Conservation (phyloP, 2,888 invertebrate genomes). For the Habroteleia sp. region DNA sequence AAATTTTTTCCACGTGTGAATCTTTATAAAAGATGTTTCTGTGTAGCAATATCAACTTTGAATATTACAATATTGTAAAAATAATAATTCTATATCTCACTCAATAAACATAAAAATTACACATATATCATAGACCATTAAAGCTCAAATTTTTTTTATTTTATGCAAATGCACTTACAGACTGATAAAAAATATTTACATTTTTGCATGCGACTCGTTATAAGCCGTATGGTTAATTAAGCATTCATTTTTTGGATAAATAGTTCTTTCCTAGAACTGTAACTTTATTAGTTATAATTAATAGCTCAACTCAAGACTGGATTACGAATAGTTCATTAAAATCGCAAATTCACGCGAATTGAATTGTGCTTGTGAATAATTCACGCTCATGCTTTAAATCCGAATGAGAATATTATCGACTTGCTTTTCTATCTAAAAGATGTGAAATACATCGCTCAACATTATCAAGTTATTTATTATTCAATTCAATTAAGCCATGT, state of each 20-base stretch:
- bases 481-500: conserved; percentile 34
- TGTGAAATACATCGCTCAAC: conserved; percentile 40
- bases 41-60: too few relatives aligned
- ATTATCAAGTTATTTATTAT: conserved; percentile 46
- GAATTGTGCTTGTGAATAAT: conserved; percentile 56
- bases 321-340: conserved; percentile 58
- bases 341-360: conserved; percentile 56
- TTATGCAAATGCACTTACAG: too few relatives aligned
- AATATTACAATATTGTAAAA: too few relatives aligned
- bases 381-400: conserved; percentile 49
- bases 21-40: too few relatives aligned
- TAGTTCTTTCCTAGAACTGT: conserved; percentile 23
- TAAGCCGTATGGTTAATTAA: conserved; percentile 17
- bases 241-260: conserved; percentile 21
- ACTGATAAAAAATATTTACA: too few relatives aligned
- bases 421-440: conserved; percentile 41
- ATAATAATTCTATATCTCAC: too few relatives aligned
- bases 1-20: too few relatives aligned
- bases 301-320: conserved; percentile 47
- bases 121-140: too few relatives aligned
- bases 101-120: too few relatives aligned
- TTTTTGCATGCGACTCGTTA: too few relatives aligned
- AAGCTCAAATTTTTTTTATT: background rate
- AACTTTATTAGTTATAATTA: conserved; percentile 58
- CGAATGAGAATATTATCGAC: conserved; percentile 53